Percentiles rank a stretch among this genome's conserved stretches.
These are phyloP conservation scores for Xiphias gladius DNA, from an alignment of 2,113 vertebrate species.

Conservation along the genomic window DNA sequence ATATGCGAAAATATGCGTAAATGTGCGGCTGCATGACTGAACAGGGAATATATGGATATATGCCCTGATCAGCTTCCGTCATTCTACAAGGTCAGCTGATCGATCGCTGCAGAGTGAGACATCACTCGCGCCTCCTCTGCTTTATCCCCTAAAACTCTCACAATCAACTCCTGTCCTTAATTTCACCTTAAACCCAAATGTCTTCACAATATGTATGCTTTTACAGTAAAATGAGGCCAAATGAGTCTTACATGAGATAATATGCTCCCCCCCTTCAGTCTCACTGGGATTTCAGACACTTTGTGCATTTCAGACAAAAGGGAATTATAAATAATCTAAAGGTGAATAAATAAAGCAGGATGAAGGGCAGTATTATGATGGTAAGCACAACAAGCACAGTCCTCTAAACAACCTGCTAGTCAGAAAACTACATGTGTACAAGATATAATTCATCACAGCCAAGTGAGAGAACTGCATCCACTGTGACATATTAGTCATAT, in stretches of 20 bases:
- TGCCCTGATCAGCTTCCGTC: constrained; percentile 36
- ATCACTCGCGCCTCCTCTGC: constrained; percentile 13
- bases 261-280: background rate
- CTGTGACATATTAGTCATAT: background rate
- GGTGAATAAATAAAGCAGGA: constrained; percentile 36
- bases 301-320: constrained; percentile 21
- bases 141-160: constrained; percentile 23
- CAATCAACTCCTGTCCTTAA: background rate
- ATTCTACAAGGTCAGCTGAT: constrained; percentile 58
- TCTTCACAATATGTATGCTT: background rate
- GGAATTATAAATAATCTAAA: constrained; percentile 46
- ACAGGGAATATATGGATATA: background rate
- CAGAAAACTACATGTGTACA: background rate
- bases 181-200: constrained; percentile 4
- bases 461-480: background rate
- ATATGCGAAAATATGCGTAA: constrained; percentile 3
- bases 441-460: background rate
- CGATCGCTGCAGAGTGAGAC: constrained; percentile 38
- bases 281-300: constrained; percentile 1
- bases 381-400: background rate
- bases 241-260: constrained; percentile 2
- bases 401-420: background rate
- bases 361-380: constrained; percentile 1
- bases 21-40: constrained; percentile 1
- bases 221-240: constrained; percentile 2